These are phyloP conservation scores for Catharus minimus DNA, from an alignment of 2,113 vertebrate genomes.

Conservation along the genomic window DNA sequence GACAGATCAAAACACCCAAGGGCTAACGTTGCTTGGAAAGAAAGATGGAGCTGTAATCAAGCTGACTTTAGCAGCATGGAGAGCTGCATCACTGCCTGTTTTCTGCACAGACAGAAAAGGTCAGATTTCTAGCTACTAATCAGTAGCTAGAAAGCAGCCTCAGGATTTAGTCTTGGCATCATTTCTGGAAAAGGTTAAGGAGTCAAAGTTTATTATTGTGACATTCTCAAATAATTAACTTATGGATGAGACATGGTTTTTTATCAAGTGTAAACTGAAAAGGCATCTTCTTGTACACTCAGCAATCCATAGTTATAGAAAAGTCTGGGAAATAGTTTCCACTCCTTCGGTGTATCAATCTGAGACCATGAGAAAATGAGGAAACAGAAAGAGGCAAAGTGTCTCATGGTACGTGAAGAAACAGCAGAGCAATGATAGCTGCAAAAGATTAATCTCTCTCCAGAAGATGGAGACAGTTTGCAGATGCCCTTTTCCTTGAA, in stretches of 20 bases:
- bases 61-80: constrained; percentile 26
- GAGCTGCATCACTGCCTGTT: neutral
- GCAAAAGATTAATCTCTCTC: neutral
- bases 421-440: neutral
- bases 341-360: neutral
- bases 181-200: constrained; percentile 57
- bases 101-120: constrained; percentile 47
- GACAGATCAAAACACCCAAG: neutral
- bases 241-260: neutral
- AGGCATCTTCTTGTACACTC: neutral
- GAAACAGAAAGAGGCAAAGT: neutral
- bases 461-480: neutral
- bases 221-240: constrained; percentile 59
- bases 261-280: constrained; percentile 29
- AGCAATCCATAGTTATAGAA: neutral
- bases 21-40: neutral
- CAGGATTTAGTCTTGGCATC: constrained; percentile 56
- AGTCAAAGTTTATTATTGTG: constrained; percentile 59
- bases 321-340: neutral
- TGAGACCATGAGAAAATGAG: neutral
- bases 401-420: neutral
- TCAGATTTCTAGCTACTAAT: constrained; percentile 56
- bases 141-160: constrained; percentile 50
- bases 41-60: constrained; percentile 27
- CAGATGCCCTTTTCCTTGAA: neutral